Evolutionary conservation across 2,888 invertebrate species (phyloP).

Genomic region (Gymnosoma rotundatum): DNA sequence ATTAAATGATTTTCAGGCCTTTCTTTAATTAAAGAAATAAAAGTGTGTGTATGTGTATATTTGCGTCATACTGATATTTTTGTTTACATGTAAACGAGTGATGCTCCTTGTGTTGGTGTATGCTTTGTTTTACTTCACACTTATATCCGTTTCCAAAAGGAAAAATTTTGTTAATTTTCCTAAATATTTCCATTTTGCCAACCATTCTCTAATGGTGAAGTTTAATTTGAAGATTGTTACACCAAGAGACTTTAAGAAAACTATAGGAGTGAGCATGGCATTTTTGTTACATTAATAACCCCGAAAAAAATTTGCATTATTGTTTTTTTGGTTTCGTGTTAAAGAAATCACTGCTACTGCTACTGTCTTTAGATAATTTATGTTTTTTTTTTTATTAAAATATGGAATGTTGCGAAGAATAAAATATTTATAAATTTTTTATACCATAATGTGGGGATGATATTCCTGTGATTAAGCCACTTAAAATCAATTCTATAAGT

Average conservation of each 20-base stretch:
- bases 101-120: neutral
- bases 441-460: too few relatives aligned
- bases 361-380: too few relatives aligned
- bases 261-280: too few relatives aligned
- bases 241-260: constrained; percentile 33
- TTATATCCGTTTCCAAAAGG: neutral
- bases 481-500: too few relatives aligned
- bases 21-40: neutral
- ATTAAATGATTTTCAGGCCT: constrained; percentile 29
- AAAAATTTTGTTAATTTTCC: constrained; percentile 14
- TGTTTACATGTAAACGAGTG: neutral
- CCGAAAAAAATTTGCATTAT: too few relatives aligned
- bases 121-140: neutral
- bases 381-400: too few relatives aligned
- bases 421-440: too few relatives aligned
- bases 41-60: neutral
- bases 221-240: constrained; percentile 18
- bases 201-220: neutral
- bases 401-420: too few relatives aligned
- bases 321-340: too few relatives aligned
- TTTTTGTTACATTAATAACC: constrained; percentile 41
- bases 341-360: too few relatives aligned
- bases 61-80: too few relatives aligned
- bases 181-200: neutral
- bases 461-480: too few relatives aligned